Evolutionary conservation across 2,797 vertebrate genomes (phyloP).

Genomic region (Myotis vivesi): DNA sequence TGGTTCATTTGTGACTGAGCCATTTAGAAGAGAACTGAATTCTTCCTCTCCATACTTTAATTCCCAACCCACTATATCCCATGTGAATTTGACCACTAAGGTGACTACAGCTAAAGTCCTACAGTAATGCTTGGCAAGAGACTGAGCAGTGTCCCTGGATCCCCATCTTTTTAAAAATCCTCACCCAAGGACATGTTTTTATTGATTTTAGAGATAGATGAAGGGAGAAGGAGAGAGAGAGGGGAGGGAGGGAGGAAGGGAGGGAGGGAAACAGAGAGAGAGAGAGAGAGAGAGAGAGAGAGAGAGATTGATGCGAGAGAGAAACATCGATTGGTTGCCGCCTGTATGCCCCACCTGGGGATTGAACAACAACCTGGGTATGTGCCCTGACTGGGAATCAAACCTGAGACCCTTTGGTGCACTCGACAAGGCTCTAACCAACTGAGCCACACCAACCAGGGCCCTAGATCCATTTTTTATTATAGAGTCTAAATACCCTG

Average conservation of each 20-base stretch:
- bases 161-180: not conserved
- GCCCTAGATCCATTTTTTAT: not conserved
- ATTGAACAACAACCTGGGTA: not conserved
- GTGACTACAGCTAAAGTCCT: not conserved
- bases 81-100: not conserved
- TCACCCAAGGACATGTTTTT: not conserved
- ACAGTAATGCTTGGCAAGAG: not conserved
- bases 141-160: not conserved
- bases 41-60: not conserved
- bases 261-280: not conserved
- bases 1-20: not conserved
- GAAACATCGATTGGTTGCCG: not conserved
- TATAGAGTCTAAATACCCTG: not conserved
- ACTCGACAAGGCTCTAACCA: not conserved
- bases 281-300: not conserved
- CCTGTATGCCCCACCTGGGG: not conserved
- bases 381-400: not conserved
- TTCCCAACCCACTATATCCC: not conserved
- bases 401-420: not conserved
- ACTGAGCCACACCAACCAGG: not conserved
- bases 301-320: not conserved
- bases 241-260: fast-evolving
- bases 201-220: not conserved
- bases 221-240: not conserved
- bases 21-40: not conserved